Evolutionary conservation across 2,888 invertebrate species (phyloP).

Genomic region (Aphidoletes aphidimyza): DNA sequence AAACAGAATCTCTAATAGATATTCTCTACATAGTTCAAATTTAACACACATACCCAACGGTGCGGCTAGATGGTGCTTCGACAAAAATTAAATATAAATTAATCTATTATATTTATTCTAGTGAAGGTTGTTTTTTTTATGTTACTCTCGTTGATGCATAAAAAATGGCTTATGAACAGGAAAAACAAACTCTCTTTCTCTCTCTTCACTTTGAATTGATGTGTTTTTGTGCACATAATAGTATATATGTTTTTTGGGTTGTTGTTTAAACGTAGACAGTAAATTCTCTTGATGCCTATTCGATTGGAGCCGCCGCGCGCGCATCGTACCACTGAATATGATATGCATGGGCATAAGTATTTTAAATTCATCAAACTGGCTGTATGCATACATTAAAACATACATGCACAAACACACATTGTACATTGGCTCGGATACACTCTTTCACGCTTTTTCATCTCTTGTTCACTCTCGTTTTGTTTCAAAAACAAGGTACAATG

Average conservation of each 20-base stretch:
- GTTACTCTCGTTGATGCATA: conserved; percentile 25
- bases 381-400: conserved; percentile 24
- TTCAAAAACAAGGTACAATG: no score
- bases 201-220: no score
- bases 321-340: neutral
- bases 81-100: conserved; percentile 46
- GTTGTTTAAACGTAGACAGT: conserved; percentile 21
- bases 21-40: no score
- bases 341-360: conserved; percentile 32
- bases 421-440: no score
- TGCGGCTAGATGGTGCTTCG: conserved; percentile 6
- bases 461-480: no score
- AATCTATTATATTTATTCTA: conserved; percentile 44
- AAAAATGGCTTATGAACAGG: conserved; percentile 49
- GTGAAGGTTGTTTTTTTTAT: neutral
- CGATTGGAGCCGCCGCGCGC: neutral
- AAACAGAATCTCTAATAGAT: no score
- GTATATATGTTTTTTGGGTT: neutral
- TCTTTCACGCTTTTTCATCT: neutral
- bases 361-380: conserved; percentile 51
- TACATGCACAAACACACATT: no score
- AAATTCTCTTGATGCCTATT: neutral
- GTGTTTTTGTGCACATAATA: no score
- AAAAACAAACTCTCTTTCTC: conserved; percentile 19
- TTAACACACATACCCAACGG: no score